These are phyloP conservation scores for Cacatua alba DNA, from an alignment of 2,113 vertebrate species.

Conservation along the genomic window DNA sequence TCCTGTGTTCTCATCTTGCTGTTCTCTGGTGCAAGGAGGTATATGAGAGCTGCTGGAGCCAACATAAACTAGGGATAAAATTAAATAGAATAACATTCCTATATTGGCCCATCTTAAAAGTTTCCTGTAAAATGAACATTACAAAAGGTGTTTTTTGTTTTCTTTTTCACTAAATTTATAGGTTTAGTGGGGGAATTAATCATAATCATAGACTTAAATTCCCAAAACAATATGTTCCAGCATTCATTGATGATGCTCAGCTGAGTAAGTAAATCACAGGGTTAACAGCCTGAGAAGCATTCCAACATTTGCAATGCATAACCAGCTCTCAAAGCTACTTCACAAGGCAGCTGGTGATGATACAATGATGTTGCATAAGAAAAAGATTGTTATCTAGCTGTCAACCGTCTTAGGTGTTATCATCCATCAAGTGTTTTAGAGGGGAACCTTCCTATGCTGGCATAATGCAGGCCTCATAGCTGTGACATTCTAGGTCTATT, in stretches of 20 bases:
- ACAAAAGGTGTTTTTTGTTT: neutral
- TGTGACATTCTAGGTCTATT: neutral
- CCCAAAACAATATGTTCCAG: neutral
- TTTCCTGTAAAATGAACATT: neutral
- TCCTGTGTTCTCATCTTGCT: rapidly evolving
- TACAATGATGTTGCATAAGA: neutral
- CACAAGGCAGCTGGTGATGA: slow-evolving; percentile 29
- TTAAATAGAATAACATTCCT: neutral
- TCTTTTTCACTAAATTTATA: neutral
- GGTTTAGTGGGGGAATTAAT: neutral
- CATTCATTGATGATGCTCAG: neutral
- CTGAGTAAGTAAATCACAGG: neutral
- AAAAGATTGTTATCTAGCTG: slow-evolving; percentile 56
- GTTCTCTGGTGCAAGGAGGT: neutral
- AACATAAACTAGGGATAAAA: neutral
- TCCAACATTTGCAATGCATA: neutral
- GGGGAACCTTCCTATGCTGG: neutral
- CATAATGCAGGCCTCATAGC: neutral
- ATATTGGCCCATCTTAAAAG: rapidly evolving
- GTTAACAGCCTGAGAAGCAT: slow-evolving; percentile 11
- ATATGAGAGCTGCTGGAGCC: neutral
- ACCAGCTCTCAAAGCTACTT: neutral
- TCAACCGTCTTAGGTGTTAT: neutral
- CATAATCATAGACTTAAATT: neutral
- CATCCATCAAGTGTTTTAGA: slow-evolving; percentile 4